phyloP scores from a whole-genome alignment of 2,797 vertebrate species.

The Alca torda region DNA sequence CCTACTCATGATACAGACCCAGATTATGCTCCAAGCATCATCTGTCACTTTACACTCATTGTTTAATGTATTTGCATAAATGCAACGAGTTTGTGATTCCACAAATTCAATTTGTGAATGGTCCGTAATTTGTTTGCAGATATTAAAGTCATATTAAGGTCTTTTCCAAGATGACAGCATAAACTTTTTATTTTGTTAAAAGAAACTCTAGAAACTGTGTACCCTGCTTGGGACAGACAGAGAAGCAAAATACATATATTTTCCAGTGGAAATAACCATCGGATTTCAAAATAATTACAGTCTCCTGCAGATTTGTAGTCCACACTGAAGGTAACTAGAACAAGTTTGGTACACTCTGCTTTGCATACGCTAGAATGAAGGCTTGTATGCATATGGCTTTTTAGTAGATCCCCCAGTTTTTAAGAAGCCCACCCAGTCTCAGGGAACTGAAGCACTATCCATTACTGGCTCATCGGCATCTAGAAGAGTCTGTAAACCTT shows the following conservation, averaged over 20 bases:
- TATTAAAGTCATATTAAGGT: background rate
- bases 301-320: background rate
- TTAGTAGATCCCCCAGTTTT: background rate
- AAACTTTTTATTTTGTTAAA: background rate
- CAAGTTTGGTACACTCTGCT: background rate
- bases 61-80: constrained; percentile 9
- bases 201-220: background rate
- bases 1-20: background rate
- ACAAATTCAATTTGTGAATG: background rate
- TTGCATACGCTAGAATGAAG: background rate
- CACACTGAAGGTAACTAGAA: background rate
- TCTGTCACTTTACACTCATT: constrained; percentile 22
- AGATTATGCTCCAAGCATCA: constrained; percentile 31
- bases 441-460: background rate
- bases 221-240: background rate
- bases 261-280: background rate
- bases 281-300: background rate
- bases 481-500: background rate
- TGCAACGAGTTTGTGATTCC: background rate
- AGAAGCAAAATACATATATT: background rate
- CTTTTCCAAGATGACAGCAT: background rate
- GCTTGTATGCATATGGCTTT: background rate
- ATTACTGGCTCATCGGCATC: background rate
- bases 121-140: background rate
- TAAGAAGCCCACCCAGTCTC: background rate